Evolutionary conservation across 2,888 invertebrate genomes (phyloP), one percentile per base, ranked within the genome.

Genomic region (Erebia palarica): DNA sequence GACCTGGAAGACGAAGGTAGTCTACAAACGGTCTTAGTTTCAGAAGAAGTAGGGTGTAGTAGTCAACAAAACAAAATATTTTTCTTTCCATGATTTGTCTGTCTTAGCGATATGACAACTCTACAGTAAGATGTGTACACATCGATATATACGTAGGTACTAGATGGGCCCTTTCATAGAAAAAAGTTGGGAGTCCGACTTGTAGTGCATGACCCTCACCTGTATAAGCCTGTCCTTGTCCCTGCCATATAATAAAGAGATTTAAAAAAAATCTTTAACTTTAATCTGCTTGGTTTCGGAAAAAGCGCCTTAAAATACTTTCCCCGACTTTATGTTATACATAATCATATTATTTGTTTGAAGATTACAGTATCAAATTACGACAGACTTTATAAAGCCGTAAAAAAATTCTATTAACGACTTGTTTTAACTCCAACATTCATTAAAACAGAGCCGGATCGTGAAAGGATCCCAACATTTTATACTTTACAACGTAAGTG

Each of bases 341-440:
- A 36, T 51, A 51, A 59, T 59, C 49, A 67, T 67, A 67, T 58
- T 51, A 67, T 59, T 70, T 68, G 68, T 68, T 68, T 64, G 64
- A 67, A 36, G 68, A 69, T 68, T 55, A 73, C 36, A 65, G 53
- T 10, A 69, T 68, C 63, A 55, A 69, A 70, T 70, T 51, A 70
- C 68, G 51, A 61, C 70, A 75, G 60, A 65, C 64, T 53, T 44
- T 14, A 65, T 36, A 42, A 75, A 69, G 69, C 67, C 69, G 60
- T 71, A 73, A 73, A 64, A 74, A 73, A 76, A 77, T 76, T 74
- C 74, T 70, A 75, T 75, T 73, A 77, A 75, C 75, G 75, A 76
- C 76, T 77, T 78, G 75, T 76, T 77, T 49, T 77, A 78, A 79
- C 74, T 76, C 75, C 76, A 76, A 77, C 77, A 78, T 76, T 79